Percentiles rank a stretch among this genome's conserved stretches.
These are phyloP conservation scores for Gisinianus flammeolus DNA, from an alignment of 2,888 invertebrate species.

Conservation along the genomic window DNA sequence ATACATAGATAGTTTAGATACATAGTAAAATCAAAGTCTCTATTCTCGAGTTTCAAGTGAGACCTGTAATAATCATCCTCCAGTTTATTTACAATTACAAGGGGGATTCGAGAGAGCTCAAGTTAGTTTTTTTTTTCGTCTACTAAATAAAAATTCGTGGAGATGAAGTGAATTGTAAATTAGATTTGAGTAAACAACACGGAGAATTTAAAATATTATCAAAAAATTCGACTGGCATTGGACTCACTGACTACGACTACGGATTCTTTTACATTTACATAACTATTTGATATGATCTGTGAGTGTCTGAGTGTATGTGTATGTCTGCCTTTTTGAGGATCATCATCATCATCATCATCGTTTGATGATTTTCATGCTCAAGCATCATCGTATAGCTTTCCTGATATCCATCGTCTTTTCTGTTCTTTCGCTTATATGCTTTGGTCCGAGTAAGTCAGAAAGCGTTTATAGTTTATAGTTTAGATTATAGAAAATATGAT, in stretches of 20 bases:
- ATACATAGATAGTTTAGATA: not conserved
- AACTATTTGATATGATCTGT: too few relatives aligned
- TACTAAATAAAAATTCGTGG: not conserved
- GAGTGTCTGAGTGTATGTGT: too few relatives aligned
- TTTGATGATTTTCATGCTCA: constrained; percentile 6
- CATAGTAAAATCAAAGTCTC: not conserved
- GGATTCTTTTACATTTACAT: too few relatives aligned
- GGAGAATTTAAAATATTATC: not conserved
- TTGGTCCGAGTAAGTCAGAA: too few relatives aligned
- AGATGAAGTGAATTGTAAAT: not conserved
- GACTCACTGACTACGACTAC: too few relatives aligned
- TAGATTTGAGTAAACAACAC: not conserved
- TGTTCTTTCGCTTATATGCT: too few relatives aligned
- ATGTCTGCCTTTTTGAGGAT: too few relatives aligned
- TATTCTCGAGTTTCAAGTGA: not conserved
- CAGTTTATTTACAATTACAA: not conserved
- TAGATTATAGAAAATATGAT: not conserved
- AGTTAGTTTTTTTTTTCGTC: not conserved
- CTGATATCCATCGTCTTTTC: constrained; percentile 6
- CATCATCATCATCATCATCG: too few relatives aligned
- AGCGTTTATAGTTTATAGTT: not conserved
- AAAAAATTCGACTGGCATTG: not conserved
- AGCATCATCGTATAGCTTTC: not conserved
- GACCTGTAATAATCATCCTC: not conserved
- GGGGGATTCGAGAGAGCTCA: too few relatives aligned